Base-by-base conservation (phyloP, 2,888 invertebrate genomes). In the Agrypnus murinus region DNA sequence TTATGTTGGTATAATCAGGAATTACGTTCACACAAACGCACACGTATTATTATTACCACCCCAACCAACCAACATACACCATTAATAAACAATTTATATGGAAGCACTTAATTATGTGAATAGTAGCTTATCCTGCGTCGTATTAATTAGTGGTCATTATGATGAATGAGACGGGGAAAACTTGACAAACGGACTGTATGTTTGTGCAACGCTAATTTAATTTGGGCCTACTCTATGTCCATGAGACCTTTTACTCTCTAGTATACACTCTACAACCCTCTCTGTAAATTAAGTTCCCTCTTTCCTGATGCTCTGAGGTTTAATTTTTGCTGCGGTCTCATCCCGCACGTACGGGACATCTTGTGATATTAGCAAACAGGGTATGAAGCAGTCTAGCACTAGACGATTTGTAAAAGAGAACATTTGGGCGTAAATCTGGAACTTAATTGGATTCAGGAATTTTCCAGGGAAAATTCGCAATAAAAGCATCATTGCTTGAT, bases 131-230 rank as follows among this genome's bases (percentile, higher is more conserved):
- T 36, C 48, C 32, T 14, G 9, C n/a, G 40, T 19, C 15, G 5
- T 48, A 58, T 43, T 58, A 57, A 65, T 65, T 66, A 59, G 45
- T 14, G 66, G 46, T 59, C 57, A 59, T 66, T 63, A 38, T 63
- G 53, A 63, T 31, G 53, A 58, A 58, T 58, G 58, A 40, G 38
- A 58, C 9, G 31, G 25, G 40, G 25, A 25, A 25, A 25, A 19
- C 25, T 40, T 58, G 25, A 36, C 40, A 38, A 58, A 40, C 25
- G 40, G 40, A 40, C 25, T n/a, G 2, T 25, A 25, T 45, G 45
- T 48, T 48, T 48, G 48, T 25, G 48, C n/a, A 48, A 25, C 10
- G 36, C 38, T 58, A 58, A 58, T 58, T 58, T 40, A 58, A 58
- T 58, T 58, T 12, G 12, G 58, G 8, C 58, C 58, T 58, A n/a